Conservation (phyloP, 2,113 vertebrate species). For the Xiphias gladius region DNA sequence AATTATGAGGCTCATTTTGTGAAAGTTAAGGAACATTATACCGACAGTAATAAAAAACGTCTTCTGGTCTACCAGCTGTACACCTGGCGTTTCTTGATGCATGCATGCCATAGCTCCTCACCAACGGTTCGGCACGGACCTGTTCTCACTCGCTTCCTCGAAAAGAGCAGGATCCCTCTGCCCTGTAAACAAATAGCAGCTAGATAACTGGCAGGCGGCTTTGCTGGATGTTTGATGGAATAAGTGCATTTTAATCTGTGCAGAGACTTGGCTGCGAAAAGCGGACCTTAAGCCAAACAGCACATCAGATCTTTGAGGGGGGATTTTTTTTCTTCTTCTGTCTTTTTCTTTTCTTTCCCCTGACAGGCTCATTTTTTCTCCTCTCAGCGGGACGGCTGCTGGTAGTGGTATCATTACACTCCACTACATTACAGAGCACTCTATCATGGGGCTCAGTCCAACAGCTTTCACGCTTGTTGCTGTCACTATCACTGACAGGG, state of each 20-base stretch:
- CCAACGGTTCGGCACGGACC: constrained; percentile 1
- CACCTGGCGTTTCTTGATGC: constrained; percentile 35
- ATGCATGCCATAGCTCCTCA: constrained; percentile 17
- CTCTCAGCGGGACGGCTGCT: constrained; percentile 58
- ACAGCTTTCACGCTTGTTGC: constrained; percentile 54
- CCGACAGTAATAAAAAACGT: constrained; percentile 20
- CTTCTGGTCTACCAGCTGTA: constrained; percentile 10
- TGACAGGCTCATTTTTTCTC: constrained; percentile 76
- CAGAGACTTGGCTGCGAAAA: constrained; percentile 71
- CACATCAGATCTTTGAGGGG: constrained; percentile 66
- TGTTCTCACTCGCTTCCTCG: constrained; percentile 23
- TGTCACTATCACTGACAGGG: constrained; percentile 57
- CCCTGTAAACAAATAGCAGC: constrained; percentile 59
- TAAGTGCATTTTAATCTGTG: constrained; percentile 64
- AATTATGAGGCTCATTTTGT: constrained; percentile 37
- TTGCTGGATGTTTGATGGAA: constrained; percentile 52
- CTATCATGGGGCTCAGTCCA: constrained; percentile 56
- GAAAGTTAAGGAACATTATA: constrained; percentile 17
- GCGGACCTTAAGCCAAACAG: constrained; percentile 67
- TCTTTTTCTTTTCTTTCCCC: constrained; percentile 60
- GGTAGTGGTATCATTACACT: constrained; percentile 71
- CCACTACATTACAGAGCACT: constrained; percentile 63
- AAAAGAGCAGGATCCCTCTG: constrained; percentile 30
- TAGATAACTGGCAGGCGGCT: constrained; percentile 46
- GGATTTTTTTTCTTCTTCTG: constrained; percentile 47